These are phyloP conservation scores for Achatina immaculata DNA, from an alignment of 1,140 invertebrate genomes.

Conservation along the genomic window DNA sequence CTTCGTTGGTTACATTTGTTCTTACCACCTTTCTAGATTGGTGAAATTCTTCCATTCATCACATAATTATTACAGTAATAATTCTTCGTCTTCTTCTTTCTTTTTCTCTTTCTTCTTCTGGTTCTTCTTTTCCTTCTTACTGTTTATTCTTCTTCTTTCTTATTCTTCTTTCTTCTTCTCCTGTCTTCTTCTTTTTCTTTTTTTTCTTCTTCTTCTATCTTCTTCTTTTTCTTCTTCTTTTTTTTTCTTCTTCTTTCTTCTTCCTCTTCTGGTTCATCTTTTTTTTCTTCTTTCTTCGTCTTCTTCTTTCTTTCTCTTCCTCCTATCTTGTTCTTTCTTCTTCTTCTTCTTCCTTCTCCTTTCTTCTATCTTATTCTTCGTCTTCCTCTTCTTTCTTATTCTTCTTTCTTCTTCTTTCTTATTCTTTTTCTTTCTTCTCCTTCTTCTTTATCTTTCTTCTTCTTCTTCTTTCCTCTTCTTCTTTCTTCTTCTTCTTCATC, in stretches of 20 bases:
- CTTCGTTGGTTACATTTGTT: no score
- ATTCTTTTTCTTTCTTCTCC: not conserved
- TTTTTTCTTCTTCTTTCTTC: not conserved
- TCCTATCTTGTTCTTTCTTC: not conserved
- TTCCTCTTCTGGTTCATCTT: not conserved
- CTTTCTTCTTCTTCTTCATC: conserved; percentile 11
- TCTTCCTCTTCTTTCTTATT: not conserved
- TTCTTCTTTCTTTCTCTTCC: conserved; percentile 14
- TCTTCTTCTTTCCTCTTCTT: conserved; percentile 15
- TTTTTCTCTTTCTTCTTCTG: no score
- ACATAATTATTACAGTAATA: no score
- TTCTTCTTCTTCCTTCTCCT: not conserved
- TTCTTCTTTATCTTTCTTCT: conserved; percentile 12
- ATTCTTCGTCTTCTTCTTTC: no score
- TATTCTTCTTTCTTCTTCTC: no score
- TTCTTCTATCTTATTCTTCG: not conserved
- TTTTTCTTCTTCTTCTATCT: no score
- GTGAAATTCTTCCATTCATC: no score
- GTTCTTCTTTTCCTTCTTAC: no score
- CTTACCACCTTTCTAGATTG: no score
- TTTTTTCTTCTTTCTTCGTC: not conserved
- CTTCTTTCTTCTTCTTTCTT: not conserved
- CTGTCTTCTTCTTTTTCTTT: no score
- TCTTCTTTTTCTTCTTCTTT: no score
- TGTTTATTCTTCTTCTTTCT: no score